Evolutionary conservation across 92 coral and sea anemone genomes (phyloP).

Genomic region (Epizoanthus rinbou): DNA sequence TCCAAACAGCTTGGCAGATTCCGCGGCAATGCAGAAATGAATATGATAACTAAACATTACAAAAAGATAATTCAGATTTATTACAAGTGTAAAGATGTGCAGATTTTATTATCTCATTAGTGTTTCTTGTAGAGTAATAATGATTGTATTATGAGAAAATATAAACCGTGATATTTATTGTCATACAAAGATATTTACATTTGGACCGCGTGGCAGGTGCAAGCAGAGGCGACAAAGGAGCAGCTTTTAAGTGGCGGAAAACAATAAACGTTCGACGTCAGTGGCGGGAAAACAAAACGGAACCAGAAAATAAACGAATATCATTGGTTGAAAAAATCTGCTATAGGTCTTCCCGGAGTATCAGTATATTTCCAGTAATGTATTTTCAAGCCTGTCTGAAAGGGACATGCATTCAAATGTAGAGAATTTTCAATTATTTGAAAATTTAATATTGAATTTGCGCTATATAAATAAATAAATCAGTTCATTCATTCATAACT

Average conservation of each 20-base stretch:
- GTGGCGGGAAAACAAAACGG: constrained; percentile 13
- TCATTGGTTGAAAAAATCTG: background rate
- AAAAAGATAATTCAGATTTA: no score
- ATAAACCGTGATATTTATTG: background rate
- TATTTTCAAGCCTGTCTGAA: no score
- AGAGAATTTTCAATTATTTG: no score
- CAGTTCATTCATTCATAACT: no score
- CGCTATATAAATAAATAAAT: no score
- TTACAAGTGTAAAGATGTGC: background rate
- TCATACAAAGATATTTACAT: background rate
- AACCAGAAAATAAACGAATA: background rate
- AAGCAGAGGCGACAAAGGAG: background rate
- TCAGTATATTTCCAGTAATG: background rate
- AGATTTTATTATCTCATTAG: background rate
- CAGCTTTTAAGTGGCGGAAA: constrained; percentile 17
- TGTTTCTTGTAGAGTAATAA: background rate
- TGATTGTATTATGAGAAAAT: background rate
- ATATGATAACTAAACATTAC: background rate
- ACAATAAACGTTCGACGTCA: constrained; percentile 2
- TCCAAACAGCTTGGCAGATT: constrained; percentile 2
- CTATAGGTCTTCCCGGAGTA: background rate
- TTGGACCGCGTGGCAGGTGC: constrained; percentile 9
- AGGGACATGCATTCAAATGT: no score
- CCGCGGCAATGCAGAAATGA: background rate
- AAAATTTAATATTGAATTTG: no score